Percentiles rank a stretch among this genome's conserved stretches.
phyloP scores from a whole-genome alignment of 2,797 vertebrate genomes.

The Poeciliopsis infans region DNA sequence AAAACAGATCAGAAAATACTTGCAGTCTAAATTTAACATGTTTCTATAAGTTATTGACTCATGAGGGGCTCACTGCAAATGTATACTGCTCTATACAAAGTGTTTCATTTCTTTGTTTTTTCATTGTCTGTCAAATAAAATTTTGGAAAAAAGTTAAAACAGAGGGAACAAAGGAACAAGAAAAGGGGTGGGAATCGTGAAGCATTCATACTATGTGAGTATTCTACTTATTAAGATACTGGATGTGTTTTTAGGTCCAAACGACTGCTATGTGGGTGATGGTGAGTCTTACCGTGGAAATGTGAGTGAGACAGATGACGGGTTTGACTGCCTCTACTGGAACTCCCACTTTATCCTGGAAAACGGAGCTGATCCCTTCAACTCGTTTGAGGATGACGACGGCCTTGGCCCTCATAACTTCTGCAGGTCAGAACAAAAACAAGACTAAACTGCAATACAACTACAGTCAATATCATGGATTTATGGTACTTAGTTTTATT shows the following conservation, averaged over 20 bases:
- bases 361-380: conserved; percentile 64
- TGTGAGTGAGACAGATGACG: conserved; percentile 77
- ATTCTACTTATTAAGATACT: neutral
- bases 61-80: neutral
- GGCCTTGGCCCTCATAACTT: conserved; percentile 82
- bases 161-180: neutral
- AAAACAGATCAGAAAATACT: neutral
- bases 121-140: too few species aligned
- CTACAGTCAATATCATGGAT: neutral
- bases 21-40: neutral
- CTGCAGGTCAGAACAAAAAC: conserved; percentile 76
- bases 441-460: neutral
- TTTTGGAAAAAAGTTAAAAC: too few species aligned
- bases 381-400: conserved; percentile 45
- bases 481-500: neutral
- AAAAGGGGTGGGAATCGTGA: neutral
- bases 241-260: conserved; percentile 56
- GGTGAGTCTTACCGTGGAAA: conserved; percentile 80
- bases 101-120: neutral
- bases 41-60: neutral
- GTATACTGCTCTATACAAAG: neutral
- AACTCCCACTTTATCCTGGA: conserved; percentile 80
- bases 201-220: neutral
- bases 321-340: conserved; percentile 80
- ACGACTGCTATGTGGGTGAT: conserved; percentile 75